Evolutionary conservation across 2,797 vertebrate species (phyloP).

Genomic region (Spinus olivaceus): DNA sequence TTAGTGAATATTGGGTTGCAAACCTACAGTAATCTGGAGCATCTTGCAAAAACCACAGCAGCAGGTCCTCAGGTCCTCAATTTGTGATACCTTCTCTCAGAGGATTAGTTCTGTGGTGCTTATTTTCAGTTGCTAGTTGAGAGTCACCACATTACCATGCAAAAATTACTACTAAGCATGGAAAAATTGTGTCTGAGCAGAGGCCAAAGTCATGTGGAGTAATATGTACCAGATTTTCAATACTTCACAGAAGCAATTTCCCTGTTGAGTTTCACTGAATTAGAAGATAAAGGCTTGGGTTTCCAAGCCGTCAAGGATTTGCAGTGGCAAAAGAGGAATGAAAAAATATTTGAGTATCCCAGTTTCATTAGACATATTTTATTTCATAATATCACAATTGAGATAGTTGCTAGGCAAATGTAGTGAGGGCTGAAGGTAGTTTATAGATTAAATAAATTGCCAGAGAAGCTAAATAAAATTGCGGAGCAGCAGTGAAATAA

Average conservation of each 20-base stretch:
- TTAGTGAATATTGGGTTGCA: neutral
- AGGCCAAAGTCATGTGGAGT: neutral
- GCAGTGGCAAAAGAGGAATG: neutral
- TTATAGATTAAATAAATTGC: slow-evolving; percentile 5
- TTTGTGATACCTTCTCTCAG: neutral
- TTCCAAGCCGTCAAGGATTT: neutral
- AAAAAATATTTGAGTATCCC: neutral
- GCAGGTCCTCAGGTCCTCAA: neutral
- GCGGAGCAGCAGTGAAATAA: neutral
- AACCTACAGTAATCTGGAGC: neutral
- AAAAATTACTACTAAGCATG: neutral
- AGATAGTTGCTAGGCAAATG: neutral
- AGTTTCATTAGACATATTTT: neutral
- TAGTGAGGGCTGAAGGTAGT: neutral
- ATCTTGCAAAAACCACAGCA: neutral
- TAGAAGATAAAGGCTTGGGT: neutral
- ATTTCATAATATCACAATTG: slow-evolving; percentile 3
- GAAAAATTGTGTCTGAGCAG: neutral
- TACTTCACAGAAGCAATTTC: neutral
- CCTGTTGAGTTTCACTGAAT: neutral
- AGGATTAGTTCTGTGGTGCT: neutral
- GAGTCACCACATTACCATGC: neutral
- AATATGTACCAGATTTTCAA: neutral
- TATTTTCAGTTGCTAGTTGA: neutral
- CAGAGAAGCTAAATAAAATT: slow-evolving; percentile 4